These are phyloP conservation scores for Megamerina dolium DNA, from an alignment of 2,888 invertebrate species.

Conservation along the genomic window DNA sequence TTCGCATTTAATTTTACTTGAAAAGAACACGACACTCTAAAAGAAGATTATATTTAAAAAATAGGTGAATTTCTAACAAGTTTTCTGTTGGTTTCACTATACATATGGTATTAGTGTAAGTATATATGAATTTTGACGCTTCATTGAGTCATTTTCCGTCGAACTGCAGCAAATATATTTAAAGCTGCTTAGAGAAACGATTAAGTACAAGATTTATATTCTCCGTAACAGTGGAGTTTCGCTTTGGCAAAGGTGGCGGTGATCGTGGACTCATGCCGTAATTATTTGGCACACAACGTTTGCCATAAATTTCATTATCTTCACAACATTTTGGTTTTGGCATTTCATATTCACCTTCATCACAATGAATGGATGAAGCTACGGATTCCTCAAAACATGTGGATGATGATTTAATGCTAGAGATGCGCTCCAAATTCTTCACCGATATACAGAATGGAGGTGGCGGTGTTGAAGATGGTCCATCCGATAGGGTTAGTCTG, in stretches of 20 bases:
- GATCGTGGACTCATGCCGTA: conserved; percentile 27
- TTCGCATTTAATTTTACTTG: too few species aligned
- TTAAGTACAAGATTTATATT: conserved; percentile 13
- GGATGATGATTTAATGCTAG: conserved; percentile 18
- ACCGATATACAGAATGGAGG: conserved; percentile 10
- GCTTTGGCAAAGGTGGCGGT: conserved; percentile 43
- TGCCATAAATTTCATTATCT: too few species aligned
- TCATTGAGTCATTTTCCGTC: too few species aligned
- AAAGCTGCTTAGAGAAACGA: too few species aligned
- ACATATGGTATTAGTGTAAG: too few species aligned
- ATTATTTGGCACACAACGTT: conserved; percentile 21
- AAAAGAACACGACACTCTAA: too few species aligned
- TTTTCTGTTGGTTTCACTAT: too few species aligned
- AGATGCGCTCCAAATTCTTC: conserved; percentile 18
- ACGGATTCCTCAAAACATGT: conserved; percentile 26
- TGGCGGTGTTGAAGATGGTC: conserved; percentile 5
- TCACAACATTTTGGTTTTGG: too few species aligned
- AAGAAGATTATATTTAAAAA: too few species aligned
- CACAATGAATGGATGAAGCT: conserved; percentile 6
- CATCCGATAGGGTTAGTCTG: conserved; percentile 18
- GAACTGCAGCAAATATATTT: too few species aligned
- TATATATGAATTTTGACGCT: too few species aligned
- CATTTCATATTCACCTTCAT: conserved; percentile 29
- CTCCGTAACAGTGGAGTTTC: conserved; percentile 33
- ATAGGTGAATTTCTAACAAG: too few species aligned